Evolutionary conservation across 2,797 vertebrate species (phyloP).

Genomic region (Mormyrops boulengeri): DNA sequence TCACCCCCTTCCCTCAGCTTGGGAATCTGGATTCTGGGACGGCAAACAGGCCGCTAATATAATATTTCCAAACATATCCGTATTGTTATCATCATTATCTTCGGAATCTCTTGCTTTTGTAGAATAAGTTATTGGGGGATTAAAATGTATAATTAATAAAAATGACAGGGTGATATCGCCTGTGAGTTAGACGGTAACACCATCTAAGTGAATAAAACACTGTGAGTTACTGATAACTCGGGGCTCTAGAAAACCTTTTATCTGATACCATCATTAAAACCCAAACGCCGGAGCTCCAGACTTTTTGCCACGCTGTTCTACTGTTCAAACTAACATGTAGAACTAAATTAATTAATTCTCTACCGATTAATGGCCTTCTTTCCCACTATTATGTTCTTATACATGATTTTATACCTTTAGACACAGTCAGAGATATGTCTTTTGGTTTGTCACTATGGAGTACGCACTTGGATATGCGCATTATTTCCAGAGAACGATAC

Average conservation of each 20-base stretch:
- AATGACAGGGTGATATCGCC: not conserved
- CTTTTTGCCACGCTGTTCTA: not conserved
- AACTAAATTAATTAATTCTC: not conserved
- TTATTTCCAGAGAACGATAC: not conserved
- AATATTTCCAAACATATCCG: not conserved
- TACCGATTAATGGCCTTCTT: not conserved
- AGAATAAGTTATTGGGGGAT: not conserved
- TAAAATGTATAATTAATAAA: not conserved
- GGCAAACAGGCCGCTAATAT: not conserved
- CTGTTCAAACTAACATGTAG: not conserved
- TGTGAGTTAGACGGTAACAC: not conserved
- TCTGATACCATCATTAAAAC: not conserved
- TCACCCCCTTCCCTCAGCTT: not conserved
- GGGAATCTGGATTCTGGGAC: not conserved
- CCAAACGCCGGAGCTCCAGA: not conserved
- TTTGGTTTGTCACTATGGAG: not conserved
- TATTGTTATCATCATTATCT: not conserved
- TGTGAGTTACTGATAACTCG: not conserved
- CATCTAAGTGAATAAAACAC: not conserved
- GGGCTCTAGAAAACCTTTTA: not conserved
- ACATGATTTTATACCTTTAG: not conserved
- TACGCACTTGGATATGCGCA: not conserved
- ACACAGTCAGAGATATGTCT: not conserved
- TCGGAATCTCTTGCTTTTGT: not conserved
- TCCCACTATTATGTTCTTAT: not conserved